Evolutionary conservation across 2,113 vertebrate genomes (phyloP), one percentile per base, ranked within the genome.

Genomic region (Sceloporus tristichus): DNA sequence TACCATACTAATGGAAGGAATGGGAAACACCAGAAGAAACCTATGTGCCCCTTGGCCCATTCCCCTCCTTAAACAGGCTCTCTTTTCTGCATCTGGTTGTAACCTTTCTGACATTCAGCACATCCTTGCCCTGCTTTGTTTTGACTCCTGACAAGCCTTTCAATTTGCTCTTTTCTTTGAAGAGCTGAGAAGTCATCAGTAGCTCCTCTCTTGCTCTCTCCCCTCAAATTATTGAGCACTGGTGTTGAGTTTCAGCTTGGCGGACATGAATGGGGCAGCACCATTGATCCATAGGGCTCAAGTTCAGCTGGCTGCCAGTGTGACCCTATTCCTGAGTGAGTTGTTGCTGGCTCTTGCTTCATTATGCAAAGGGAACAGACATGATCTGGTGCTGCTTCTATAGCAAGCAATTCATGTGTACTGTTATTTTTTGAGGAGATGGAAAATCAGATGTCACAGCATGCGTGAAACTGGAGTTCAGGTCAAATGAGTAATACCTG

Each of bases 81-180:
- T 91, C 90, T 84, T 91, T 85, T 75, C 93, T 91, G 87, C 92
- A 91, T 78, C 89, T 94, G 14, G 74, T 84, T 92, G 93, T 93
- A 92, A 94, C 94, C 92, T 94, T 85, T 89, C 91, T 93, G 93
- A 95, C 94, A 92, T 91, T 94, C 94, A 94, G 88, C 87, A 85
- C 87, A 94, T 96, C 93, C 94, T 94, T 95, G 95, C 92, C 94
- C 93, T 92, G 92, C 91, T 91, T 88, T 98, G 97, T 98, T 98
- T 97, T 98, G 97, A 98, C 97, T 98, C 96, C 96, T 97, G 97
- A 98, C 97, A 98, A 97, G 97, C 96, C 96, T 97, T 98, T 97
- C 98, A 98, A 98, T 98, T 98, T 98, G 98, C 97, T 98, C 94
- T 96, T 94, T 96, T 96, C 97, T 96, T 97, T 98, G 96, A 98